phyloP scores from a whole-genome alignment of 2,888 invertebrate genomes.

The Eupelmus urozonus region DNA sequence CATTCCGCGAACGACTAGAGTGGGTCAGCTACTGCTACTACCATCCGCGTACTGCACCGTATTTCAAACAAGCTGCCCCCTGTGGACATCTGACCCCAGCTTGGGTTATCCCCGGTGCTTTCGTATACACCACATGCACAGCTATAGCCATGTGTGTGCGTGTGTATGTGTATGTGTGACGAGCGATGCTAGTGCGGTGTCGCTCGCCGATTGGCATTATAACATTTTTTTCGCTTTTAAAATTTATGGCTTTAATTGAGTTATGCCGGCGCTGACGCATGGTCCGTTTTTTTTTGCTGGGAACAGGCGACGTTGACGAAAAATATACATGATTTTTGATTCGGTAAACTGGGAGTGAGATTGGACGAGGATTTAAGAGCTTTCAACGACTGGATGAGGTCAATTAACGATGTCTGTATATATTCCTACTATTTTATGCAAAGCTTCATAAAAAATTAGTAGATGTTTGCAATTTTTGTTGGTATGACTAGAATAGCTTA shows the following conservation, averaged over 20 bases:
- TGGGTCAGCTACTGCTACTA: background rate
- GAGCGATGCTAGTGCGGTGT: background rate
- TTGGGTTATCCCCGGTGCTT: constrained; percentile 46
- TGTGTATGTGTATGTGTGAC: background rate
- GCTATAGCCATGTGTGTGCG: background rate
- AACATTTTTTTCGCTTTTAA: constrained; percentile 39
- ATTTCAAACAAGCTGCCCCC: constrained; percentile 16
- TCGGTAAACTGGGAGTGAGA: background rate
- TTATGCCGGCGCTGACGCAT: background rate
- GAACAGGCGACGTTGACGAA: constrained; percentile 21
- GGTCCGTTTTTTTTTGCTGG: background rate
- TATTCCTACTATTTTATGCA: background rate
- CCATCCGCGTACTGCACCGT: background rate
- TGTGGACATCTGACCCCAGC: constrained; percentile 56
- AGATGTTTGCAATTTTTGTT: too few relatives aligned
- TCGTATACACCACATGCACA: constrained; percentile 40
- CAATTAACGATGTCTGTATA: background rate
- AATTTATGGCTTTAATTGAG: constrained; percentile 53
- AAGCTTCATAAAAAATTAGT: too few relatives aligned
- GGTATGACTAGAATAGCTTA: too few relatives aligned
- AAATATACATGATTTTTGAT: constrained; percentile 40
- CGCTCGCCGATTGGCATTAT: constrained; percentile 30
- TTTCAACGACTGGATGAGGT: background rate
- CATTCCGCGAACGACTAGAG: constrained; percentile 40
- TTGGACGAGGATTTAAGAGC: constrained; percentile 37